Evolutionary conservation across 2,797 vertebrate species (phyloP).

Genomic region (Sebastes dallii): DNA sequence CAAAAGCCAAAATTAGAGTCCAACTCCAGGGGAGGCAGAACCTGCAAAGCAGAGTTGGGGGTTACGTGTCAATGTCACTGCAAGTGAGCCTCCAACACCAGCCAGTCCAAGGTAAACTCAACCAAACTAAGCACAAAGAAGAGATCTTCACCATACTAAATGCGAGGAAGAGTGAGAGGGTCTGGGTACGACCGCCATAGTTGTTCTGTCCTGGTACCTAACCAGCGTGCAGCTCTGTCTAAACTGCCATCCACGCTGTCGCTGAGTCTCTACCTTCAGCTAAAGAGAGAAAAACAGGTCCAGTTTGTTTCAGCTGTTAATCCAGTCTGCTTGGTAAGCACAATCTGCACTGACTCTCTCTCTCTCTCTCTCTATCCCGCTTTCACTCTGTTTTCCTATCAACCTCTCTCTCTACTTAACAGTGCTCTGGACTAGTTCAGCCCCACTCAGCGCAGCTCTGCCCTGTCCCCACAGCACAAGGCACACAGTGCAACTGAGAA

Average conservation of each 20-base stretch:
- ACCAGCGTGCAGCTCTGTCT: conserved; percentile 48
- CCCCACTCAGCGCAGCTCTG: conserved; percentile 70
- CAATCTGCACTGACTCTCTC: conserved; percentile 49
- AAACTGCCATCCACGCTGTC: conserved; percentile 41
- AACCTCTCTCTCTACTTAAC: conserved; percentile 52
- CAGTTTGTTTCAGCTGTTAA: conserved; percentile 71
- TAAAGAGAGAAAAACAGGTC: conserved; percentile 74
- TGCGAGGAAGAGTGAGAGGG: conserved; percentile 1
- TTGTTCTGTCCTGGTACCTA: conserved; percentile 35
- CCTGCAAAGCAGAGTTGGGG: conserved; percentile 60
- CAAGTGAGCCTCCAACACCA: conserved; percentile 27
- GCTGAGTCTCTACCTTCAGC: conserved; percentile 65
- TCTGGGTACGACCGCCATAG: conserved; percentile 33
- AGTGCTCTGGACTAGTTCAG: conserved; percentile 64
- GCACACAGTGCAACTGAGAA: conserved; percentile 78
- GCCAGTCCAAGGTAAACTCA: conserved; percentile 35
- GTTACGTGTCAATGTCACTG: conserved; percentile 62
- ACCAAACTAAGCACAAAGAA: conserved; percentile 21
- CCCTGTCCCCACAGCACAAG: conserved; percentile 74
- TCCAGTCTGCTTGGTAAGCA: conserved; percentile 60
- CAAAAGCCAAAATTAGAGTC: conserved; percentile 71
- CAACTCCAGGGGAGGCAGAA: conserved; percentile 56
- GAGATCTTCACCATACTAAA: conserved; percentile 20
- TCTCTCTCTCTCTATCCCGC: neutral
- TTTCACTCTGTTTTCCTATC: conserved; percentile 41